These are phyloP conservation scores for Motacilla alba DNA, from an alignment of 2,113 vertebrate species.

Conservation along the genomic window DNA sequence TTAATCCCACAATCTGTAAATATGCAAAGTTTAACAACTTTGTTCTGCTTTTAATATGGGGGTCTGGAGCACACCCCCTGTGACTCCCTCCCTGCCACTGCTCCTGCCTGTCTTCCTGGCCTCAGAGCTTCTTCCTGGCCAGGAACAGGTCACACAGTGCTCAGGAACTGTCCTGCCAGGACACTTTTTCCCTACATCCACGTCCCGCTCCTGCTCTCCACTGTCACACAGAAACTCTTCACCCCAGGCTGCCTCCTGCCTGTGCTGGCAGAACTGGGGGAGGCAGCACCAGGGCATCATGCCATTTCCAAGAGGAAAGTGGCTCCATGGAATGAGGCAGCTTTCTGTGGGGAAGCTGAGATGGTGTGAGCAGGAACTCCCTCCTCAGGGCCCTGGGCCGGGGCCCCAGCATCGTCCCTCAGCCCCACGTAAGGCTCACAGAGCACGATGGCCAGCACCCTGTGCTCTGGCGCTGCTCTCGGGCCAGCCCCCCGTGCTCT, in stretches of 20 bases:
- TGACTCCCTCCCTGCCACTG: neutral
- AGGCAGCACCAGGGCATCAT: neutral
- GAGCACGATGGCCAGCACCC: neutral
- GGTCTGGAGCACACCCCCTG: neutral
- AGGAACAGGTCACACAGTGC: neutral
- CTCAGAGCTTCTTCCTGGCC: neutral
- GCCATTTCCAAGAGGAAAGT: neutral
- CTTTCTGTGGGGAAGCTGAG: neutral
- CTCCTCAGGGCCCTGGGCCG: neutral
- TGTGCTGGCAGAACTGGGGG: neutral
- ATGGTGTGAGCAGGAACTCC: neutral
- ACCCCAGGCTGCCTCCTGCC: neutral
- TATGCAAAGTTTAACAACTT: neutral
- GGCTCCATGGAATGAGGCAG: neutral
- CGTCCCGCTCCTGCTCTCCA: neutral
- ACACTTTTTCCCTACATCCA: neutral
- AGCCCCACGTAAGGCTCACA: accelerated
- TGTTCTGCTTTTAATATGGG: neutral
- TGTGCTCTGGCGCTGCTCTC: neutral
- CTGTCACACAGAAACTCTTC: neutral
- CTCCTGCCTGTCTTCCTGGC: neutral
- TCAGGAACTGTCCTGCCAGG: neutral
- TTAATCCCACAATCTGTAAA: neutral
- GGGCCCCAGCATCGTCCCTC: accelerated
- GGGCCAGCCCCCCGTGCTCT: too few species aligned